Evolutionary conservation across 2,797 vertebrate species (phyloP), one percentile per base, ranked within the genome.

Genomic region (Alfaro cultratus): DNA sequence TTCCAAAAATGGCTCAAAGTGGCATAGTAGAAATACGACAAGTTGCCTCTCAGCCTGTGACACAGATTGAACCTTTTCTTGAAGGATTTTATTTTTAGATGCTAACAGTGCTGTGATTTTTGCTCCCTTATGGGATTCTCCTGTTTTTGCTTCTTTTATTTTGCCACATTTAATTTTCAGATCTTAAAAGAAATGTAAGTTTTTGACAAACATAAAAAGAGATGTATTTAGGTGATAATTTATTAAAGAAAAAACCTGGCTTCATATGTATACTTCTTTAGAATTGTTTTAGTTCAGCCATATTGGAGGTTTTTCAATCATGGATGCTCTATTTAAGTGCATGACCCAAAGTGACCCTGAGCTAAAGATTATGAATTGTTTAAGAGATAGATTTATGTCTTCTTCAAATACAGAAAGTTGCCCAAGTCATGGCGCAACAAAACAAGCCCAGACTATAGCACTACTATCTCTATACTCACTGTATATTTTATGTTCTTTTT

Each of bases 1-100:
- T 41, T 68, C 64, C 64, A 41, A 68, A 67, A 41, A 68, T 41
- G 64, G 18, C 34, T 74, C 34, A 36, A 49, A 57, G 80, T 70
- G 70, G 80, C 47, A 21, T 73, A 67, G 51, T 68, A 81, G 73
- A 74, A 72, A 77, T 75, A 26, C 80, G 78, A 84, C 80, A 46
- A 76, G 73, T 86, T 70, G 23, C 11, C 21, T 26, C 1, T 43
- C 1, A 13, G 67, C 13, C 39, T 70, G 16, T 12, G 67, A n/a
- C 23, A 70, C 21, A 43, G 21, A 10, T 43, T 23, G 7, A 21
- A 62, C 60, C 60, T 62, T 62, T 34, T 62, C 6, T 4, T 62
- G 57, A 34, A 62, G 57, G 29, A 18, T 57, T 57, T 11, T 29
- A n/a, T n/a, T 57, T 57, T 57, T 12, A 12, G 55, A n/a, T 57